phyloP scores from a whole-genome alignment of 1,140 invertebrate genomes.

The Aricia agestis region DNA sequence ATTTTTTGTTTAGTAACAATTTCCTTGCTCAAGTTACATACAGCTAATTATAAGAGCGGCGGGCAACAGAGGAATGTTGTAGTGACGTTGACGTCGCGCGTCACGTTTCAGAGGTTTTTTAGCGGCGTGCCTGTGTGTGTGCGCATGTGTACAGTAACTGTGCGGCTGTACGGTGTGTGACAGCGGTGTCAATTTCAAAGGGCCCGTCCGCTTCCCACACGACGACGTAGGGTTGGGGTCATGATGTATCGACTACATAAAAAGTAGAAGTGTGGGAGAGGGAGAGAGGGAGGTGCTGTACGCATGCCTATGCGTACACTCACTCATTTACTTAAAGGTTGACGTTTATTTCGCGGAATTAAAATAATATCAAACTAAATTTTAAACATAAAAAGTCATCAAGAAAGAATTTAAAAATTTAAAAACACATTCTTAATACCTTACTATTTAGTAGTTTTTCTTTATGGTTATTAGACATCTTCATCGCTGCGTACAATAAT shows the following conservation, averaged over 20 bases:
- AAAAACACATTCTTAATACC: not conserved
- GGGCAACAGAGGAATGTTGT: not conserved
- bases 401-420: no score
- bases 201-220: slow-evolving; percentile 35
- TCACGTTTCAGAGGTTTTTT: not conserved
- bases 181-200: slow-evolving; percentile 43
- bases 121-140: not conserved
- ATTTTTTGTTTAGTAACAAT: not conserved
- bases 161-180: slow-evolving; percentile 10
- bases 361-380: no score
- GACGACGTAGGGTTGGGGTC: slow-evolving; percentile 18
- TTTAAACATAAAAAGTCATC: no score
- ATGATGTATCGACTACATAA: slow-evolving; percentile 4
- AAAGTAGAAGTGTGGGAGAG: no score
- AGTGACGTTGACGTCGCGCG: not conserved
- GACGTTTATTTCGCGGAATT: no score
- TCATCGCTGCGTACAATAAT: no score
- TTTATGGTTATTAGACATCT: no score
- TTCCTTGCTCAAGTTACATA: not conserved
- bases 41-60: not conserved
- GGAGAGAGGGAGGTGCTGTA: no score
- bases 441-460: not conserved
- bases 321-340: no score
- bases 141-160: not conserved
- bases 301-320: no score